These are phyloP conservation scores for Atherinomorus stipes DNA, from an alignment of 2,113 vertebrate genomes.

Conservation along the genomic window DNA sequence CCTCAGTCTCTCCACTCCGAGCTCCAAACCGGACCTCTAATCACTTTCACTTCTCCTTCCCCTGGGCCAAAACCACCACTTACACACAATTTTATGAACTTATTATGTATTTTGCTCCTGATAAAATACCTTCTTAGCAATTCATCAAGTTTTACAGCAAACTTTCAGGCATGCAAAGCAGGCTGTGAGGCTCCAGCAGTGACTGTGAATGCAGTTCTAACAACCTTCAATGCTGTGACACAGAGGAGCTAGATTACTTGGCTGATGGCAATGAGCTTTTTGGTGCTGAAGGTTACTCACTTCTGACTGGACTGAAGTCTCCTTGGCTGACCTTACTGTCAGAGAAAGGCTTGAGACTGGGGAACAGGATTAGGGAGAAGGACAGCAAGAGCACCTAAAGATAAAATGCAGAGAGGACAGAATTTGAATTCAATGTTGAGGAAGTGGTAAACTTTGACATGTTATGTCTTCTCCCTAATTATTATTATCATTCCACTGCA, in stretches of 20 bases:
- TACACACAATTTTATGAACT: neutral
- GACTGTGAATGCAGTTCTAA: slow-evolving; percentile 22
- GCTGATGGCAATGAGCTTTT: slow-evolving; percentile 27
- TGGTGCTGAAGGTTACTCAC: slow-evolving; percentile 77
- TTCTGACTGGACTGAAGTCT: slow-evolving; percentile 90
- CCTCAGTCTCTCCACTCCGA: no score
- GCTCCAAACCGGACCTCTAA: neutral
- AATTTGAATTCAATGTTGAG: neutral
- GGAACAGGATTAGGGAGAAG: slow-evolving; percentile 91
- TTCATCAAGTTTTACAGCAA: slow-evolving; percentile 17
- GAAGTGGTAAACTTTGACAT: no score
- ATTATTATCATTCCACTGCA: no score
- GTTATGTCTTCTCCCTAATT: no score
- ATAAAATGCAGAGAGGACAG: neutral
- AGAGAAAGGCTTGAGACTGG: slow-evolving; percentile 89
- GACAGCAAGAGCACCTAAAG: slow-evolving; percentile 92
- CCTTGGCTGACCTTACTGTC: slow-evolving; percentile 83
- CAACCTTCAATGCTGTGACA: slow-evolving; percentile 31
- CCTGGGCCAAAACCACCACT: neutral
- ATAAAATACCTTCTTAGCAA: neutral
- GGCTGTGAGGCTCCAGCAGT: slow-evolving; percentile 6
- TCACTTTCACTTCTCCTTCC: neutral
- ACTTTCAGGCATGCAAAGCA: slow-evolving; percentile 19
- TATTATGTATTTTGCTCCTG: neutral
- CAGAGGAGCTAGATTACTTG: slow-evolving; percentile 35